Base-by-base conservation (phyloP, 2,797 vertebrate species). In the Erethizon dorsatum region DNA sequence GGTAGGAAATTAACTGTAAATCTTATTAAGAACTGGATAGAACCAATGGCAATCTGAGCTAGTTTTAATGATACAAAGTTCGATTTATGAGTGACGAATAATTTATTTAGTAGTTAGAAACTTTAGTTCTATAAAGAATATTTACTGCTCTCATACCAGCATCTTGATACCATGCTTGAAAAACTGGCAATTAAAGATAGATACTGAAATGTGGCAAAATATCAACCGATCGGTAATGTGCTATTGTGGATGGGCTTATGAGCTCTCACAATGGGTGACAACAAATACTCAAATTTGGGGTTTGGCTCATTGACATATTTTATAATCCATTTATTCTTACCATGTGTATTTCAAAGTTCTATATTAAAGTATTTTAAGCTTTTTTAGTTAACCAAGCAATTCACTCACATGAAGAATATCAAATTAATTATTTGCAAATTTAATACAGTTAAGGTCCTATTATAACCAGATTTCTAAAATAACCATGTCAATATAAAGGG, bases 391-490 rank as follows among this genome's bases (percentile, higher is more conserved):
- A 69, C 83, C 63, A 91, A 69, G 84, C 47, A 57, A 8, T 65
- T 82, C 77, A n/a, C 93, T 87, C 13, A 22, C 33, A 17, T 50
- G 50, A 80, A 59, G 15, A 71, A 67, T 20, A 28, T 73, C 56
- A 94, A 85, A 61, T 59, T 91, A 85, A 71, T 67, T 8, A 10
- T 33, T 67, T 73, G 50, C 1, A 91, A 86, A 83, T 67, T 78
- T 85, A 69, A 54, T 63, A 77, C 11, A n/a, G 13, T 41, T 41
- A 93, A 37, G 18, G 56, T 20, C 79, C 2, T 88, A 7, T 83
- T 47, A 37, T 88, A 69, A 88, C 90, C 79, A 73, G 13, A 85
- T 95, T 45, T 59, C 12, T 61, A 82, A 87, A 83, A 50, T 87
- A 78, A 11, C 24, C n/a, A 52, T 47, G 18, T 82, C 57, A 91